These are phyloP conservation scores for Proterorhinus semilunaris DNA, from an alignment of 2,113 vertebrate genomes.

Conservation along the genomic window DNA sequence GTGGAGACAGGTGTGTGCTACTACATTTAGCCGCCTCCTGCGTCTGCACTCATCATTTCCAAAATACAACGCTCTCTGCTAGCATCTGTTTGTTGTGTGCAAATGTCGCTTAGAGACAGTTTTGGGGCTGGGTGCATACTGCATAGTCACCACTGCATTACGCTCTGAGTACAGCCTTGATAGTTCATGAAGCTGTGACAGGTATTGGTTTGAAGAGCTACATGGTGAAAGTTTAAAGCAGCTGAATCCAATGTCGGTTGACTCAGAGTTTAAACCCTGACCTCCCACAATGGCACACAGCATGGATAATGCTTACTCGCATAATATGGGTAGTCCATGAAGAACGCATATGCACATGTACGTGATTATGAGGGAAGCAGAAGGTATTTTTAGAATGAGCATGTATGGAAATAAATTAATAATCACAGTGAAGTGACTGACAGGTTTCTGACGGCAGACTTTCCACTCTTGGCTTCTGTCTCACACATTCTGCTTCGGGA, in stretches of 20 bases:
- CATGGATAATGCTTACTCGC: constrained; percentile 24
- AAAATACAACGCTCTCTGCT: background rate
- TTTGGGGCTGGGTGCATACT: background rate
- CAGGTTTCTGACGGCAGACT: background rate
- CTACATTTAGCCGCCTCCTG: constrained; percentile 1
- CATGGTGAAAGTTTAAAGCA: constrained; percentile 36
- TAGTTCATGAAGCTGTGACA: constrained; percentile 33
- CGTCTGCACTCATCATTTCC: constrained; percentile 16
- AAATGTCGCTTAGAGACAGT: background rate
- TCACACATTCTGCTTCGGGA: background rate
- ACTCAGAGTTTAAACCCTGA: constrained; percentile 24
- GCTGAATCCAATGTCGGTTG: constrained; percentile 19
- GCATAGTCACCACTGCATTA: background rate
- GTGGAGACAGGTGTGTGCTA: background rate
- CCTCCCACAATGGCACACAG: constrained; percentile 35
- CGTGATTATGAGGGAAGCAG: background rate
- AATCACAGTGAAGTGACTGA: background rate
- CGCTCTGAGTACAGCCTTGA: constrained; percentile 8
- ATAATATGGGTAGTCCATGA: constrained; percentile 10
- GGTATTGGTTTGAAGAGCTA: constrained; percentile 34
- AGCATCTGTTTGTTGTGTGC: background rate
- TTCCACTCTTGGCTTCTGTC: background rate
- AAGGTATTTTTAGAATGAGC: background rate
- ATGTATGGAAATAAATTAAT: background rate
- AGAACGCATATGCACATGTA: background rate